Conservation (phyloP, 2,888 invertebrate genomes). For the Drosophila paracracens region DNA sequence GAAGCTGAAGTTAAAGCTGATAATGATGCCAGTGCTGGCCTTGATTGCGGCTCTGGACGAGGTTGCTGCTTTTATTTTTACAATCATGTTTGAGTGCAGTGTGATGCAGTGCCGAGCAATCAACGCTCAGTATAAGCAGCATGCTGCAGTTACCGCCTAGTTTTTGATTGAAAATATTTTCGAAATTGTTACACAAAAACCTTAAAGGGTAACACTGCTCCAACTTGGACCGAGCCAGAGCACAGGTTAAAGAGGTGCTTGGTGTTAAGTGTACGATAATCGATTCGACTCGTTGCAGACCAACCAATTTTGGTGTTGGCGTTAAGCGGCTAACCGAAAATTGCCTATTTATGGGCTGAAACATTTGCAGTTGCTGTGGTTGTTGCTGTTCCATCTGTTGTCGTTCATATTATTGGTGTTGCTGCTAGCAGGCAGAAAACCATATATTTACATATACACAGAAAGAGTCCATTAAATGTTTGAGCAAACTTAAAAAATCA, state of each 20-base stretch:
- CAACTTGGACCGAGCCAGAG: conserved; percentile 29
- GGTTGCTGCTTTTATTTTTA: conserved; percentile 38
- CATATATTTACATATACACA: conserved; percentile 71
- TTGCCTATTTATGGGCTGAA: conserved; percentile 73
- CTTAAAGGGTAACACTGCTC: conserved; percentile 69
- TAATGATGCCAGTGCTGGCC: conserved; percentile 66
- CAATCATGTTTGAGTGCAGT: conserved; percentile 53
- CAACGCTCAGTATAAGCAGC: conserved; percentile 51
- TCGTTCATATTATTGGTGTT: conserved; percentile 11
- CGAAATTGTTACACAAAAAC: conserved; percentile 69
- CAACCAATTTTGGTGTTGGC: conserved; percentile 69
- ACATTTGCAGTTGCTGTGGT: conserved; percentile 27
- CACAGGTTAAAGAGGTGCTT: conserved; percentile 76
- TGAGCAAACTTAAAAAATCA: conserved; percentile 8
- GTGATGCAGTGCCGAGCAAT: conserved; percentile 44
- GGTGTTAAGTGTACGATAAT: conserved; percentile 80
- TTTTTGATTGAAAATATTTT: conserved; percentile 73
- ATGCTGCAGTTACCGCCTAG: conserved; percentile 62
- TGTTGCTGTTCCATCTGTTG: conserved; percentile 10
- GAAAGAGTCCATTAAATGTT: conserved; percentile 54
- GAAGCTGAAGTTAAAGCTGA: conserved; percentile 39
- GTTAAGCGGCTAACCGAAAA: conserved; percentile 75
- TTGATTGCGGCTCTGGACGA: conserved; percentile 53
- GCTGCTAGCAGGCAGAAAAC: conserved; percentile 57
- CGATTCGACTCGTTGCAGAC: conserved; percentile 72